Evolutionary conservation across 2,888 invertebrate species (phyloP).

Genomic region (Azorinus chamasolen): DNA sequence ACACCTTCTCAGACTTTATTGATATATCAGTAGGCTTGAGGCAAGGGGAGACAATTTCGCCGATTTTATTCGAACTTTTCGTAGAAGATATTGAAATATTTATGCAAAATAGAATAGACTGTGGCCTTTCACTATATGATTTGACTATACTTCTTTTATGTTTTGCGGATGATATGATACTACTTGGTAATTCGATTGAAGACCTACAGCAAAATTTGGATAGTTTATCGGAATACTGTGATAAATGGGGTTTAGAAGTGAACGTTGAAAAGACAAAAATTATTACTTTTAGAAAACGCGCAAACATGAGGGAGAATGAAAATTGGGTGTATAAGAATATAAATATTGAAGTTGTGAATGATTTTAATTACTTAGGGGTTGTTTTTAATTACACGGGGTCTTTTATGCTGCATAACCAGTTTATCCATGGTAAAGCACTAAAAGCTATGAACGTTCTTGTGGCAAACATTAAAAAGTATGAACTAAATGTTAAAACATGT

Average conservation of each 20-base stretch:
- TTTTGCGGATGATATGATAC: constrained; percentile 30
- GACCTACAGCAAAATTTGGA: constrained; percentile 19
- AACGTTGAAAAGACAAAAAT: constrained; percentile 12
- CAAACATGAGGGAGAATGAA: neutral
- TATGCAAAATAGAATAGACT: neutral
- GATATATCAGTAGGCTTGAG: constrained; percentile 11
- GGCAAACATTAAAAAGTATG: neutral
- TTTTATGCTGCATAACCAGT: constrained; percentile 3
- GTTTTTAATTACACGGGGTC: constrained; percentile 11
- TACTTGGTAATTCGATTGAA: neutral
- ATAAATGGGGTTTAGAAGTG: constrained; percentile 9
- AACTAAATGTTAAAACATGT: neutral
- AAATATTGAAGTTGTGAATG: neutral
- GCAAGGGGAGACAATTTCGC: constrained; percentile 17
- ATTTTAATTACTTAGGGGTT: constrained; percentile 16
- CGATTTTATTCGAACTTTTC: constrained; percentile 13
- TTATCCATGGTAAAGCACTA: constrained; percentile 6
- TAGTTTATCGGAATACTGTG: constrained; percentile 1
- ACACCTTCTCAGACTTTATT: constrained; percentile 11
- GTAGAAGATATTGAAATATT: constrained; percentile 15
- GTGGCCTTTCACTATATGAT: constrained; percentile 5
- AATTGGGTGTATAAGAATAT: constrained; percentile 1
- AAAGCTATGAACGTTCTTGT: constrained; percentile 15
- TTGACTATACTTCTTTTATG: constrained; percentile 10
- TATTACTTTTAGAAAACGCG: constrained; percentile 8